A percentile compares a stretch with the other conserved stretches of the same genome.
Evolutionary conservation across 2,797 vertebrate species (phyloP).

Genomic region (Leuciscus waleckii): DNA sequence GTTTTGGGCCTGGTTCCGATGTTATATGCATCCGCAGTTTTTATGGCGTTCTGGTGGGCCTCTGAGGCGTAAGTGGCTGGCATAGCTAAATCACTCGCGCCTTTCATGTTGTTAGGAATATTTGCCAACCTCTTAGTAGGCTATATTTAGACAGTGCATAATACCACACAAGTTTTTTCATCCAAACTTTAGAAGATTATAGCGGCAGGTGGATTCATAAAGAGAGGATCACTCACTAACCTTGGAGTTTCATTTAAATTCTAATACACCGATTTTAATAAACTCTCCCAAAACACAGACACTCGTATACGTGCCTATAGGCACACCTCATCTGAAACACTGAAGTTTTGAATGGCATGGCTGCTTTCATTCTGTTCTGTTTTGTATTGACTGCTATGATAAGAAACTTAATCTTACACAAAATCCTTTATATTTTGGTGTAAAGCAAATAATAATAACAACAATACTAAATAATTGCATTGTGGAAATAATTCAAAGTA

Average conservation of each 20-base stretch:
- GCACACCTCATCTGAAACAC: neutral
- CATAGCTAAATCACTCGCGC: conserved; percentile 81
- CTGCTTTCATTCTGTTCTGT: neutral
- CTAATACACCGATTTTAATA: neutral
- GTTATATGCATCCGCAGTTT: conserved; percentile 41
- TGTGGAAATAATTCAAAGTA: neutral
- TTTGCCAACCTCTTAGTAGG: conserved; percentile 78
- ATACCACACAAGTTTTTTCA: conserved; percentile 29
- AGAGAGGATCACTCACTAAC: neutral
- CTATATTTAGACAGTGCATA: conserved; percentile 66
- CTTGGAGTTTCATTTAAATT: neutral
- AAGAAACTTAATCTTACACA: neutral
- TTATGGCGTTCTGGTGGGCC: conserved; percentile 64
- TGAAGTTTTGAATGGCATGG: neutral
- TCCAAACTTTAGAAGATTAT: neutral
- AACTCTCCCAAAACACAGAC: neutral
- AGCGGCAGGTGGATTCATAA: conserved; percentile 33
- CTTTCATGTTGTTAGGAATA: conserved; percentile 80
- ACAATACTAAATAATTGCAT: neutral
- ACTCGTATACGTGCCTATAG: too few species aligned
- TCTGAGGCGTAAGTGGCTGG: conserved; percentile 64
- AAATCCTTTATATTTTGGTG: neutral
- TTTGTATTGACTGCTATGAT: neutral
- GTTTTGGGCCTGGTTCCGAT: conserved; percentile 34
- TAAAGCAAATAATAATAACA: neutral